Base-by-base conservation (phyloP, 2,113 vertebrate genomes). In the Thamnophis sirtalis region DNA sequence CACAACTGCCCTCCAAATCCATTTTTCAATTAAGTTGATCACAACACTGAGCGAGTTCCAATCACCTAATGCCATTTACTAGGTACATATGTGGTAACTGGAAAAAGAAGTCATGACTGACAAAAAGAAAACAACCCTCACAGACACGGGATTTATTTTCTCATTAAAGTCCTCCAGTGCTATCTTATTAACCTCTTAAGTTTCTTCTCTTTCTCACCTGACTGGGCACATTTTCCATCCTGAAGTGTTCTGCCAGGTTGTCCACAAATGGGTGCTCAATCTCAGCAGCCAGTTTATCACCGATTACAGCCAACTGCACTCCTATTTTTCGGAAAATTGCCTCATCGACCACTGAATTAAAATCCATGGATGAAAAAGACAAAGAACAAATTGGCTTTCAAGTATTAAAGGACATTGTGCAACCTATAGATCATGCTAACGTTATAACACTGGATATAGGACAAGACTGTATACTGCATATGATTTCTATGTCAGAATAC, bases 251-350 rank as follows among this genome's bases (percentile, higher is more conserved):
- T 0, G 89, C 95, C n/a, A 98, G 94, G 11, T 86, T 49, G 5
- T 94, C 86, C 43, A 98, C 96, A 60, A 96, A 88, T 1, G 80
- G 28, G 0, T 80, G 86, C 2, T 95, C 87, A 92, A 98, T 96
- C 13, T 94, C 95, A 7, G 0, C 91, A 17, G 97, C 95, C 86
- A 98, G 28, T 48, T 93, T 88, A 93, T 98, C 98, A 53, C 98
- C 98, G 0, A 98, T 93, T 49, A 90, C 56, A 38, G 96, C 97
- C 0, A 98, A 97, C 19, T 93, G 97, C 60, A 93, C 92, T 19
- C 97, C 98, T 26, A 98, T 96, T n/a, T 56, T 38, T 17, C 88
- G 96, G 73, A 98, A 87, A 43, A 95, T 3, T 0, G 96, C 97
- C 1, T 97, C 97, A 38, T 97, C 92, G 0, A 84, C 22, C 24